phyloP scores from a whole-genome alignment of 2,888 invertebrate genomes.

The Hypsopygia costalis region DNA sequence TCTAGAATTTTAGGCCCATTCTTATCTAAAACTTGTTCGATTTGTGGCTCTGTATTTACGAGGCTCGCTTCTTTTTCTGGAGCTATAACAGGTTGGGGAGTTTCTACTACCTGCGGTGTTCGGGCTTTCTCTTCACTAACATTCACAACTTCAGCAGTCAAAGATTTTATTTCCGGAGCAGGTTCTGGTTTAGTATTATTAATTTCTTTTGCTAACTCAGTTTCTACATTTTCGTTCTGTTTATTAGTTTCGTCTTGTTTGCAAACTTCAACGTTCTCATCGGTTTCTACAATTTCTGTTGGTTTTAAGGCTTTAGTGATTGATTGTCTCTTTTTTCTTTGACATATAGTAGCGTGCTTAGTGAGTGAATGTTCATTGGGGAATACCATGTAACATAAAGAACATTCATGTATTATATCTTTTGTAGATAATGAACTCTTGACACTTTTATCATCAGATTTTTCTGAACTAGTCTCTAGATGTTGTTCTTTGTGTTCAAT shows the following conservation, averaged over 20 bases:
- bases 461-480: constrained; percentile 60
- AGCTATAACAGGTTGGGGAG: background rate
- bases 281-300: constrained; percentile 11
- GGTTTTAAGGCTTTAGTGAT: constrained; percentile 38
- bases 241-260: constrained; percentile 8
- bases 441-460: constrained; percentile 67
- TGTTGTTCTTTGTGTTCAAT: constrained; percentile 74
- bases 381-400: constrained; percentile 76
- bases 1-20: background rate
- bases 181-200: background rate
- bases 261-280: background rate
- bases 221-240: constrained; percentile 13
- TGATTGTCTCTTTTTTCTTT: constrained; percentile 63
- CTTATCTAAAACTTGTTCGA: background rate
- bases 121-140: constrained; percentile 14
- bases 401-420: constrained; percentile 76
- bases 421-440: constrained; percentile 65
- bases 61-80: constrained; percentile 2
- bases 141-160: background rate
- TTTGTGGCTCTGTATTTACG: background rate
- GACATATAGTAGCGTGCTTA: constrained; percentile 63
- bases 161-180: background rate
- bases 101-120: constrained; percentile 3
- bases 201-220: background rate
- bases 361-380: constrained; percentile 73